These are phyloP conservation scores for Lucifuga dentata DNA, from an alignment of 2,113 vertebrate species.

Conservation along the genomic window DNA sequence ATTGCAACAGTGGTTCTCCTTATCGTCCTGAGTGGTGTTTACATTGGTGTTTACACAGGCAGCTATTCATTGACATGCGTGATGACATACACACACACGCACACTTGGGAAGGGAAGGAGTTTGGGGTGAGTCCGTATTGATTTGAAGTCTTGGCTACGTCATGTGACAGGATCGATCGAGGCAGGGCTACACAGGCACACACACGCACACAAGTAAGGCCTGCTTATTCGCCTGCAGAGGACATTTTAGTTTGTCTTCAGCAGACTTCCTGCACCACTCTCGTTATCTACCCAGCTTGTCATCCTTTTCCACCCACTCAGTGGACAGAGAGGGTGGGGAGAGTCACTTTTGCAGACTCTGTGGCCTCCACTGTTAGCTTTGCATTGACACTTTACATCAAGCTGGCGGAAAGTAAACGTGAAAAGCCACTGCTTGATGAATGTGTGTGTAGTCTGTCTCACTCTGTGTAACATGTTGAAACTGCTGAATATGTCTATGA, in stretches of 20 bases:
- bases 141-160: slow-evolving; percentile 57
- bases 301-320: slow-evolving; percentile 58
- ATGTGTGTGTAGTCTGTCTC: slow-evolving; percentile 47
- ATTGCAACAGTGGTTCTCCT: slow-evolving; percentile 61
- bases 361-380: slow-evolving; percentile 69
- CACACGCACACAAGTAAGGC: slow-evolving; percentile 21
- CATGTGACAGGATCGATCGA: slow-evolving; percentile 63
- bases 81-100: slow-evolving; percentile 28
- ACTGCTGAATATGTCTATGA: not conserved
- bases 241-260: slow-evolving; percentile 23
- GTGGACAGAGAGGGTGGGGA: slow-evolving; percentile 77
- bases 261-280: slow-evolving; percentile 40
- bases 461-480: slow-evolving; percentile 20
- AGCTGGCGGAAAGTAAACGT: slow-evolving; percentile 57
- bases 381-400: slow-evolving; percentile 62
- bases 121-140: slow-evolving; percentile 64
- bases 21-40: slow-evolving; percentile 67
- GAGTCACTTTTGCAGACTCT: slow-evolving; percentile 50
- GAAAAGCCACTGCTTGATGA: slow-evolving; percentile 39
- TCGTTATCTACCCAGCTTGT: slow-evolving; percentile 64
- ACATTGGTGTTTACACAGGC: slow-evolving; percentile 74
- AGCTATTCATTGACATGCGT: slow-evolving; percentile 66
- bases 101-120: slow-evolving; percentile 14
- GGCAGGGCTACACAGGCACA: slow-evolving; percentile 7
- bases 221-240: not conserved